Evolutionary conservation across 2,888 invertebrate genomes (phyloP).

Genomic region (Synergus laeviventris): DNA sequence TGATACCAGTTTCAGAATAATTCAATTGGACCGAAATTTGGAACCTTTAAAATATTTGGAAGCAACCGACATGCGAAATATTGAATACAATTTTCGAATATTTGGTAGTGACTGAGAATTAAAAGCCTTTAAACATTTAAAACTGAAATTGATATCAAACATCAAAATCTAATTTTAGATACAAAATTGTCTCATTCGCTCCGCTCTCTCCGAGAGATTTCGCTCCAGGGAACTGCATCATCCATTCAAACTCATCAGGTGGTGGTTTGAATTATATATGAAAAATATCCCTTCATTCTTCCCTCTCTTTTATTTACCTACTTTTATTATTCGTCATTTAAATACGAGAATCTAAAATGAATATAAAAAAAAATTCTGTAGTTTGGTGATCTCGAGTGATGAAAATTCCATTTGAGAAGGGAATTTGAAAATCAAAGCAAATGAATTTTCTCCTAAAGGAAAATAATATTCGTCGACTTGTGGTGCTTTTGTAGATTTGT

Average conservation of each 20-base stretch:
- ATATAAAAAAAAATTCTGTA: not conserved
- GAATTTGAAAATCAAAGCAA: too few species aligned
- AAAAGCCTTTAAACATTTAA: not conserved
- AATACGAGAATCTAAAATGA: not conserved
- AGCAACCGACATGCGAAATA: not conserved
- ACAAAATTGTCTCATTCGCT: not conserved
- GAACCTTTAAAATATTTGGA: too few species aligned
- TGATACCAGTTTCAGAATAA: too few species aligned
- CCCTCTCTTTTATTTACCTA: not conserved
- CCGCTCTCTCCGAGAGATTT: not conserved
- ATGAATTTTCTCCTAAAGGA: not conserved
- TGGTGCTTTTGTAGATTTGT: slow-evolving; percentile 48
- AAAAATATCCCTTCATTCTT: slow-evolving; percentile 6
- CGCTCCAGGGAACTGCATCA: slow-evolving; percentile 1
- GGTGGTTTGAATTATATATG: slow-evolving; percentile 4
- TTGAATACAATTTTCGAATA: not conserved
- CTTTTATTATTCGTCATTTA: not conserved
- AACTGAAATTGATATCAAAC: not conserved
- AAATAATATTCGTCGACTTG: slow-evolving; percentile 42
- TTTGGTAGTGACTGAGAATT: not conserved
- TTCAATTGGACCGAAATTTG: too few species aligned
- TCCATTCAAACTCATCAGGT: slow-evolving; percentile 10
- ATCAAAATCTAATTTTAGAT: not conserved
- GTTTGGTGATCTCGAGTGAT: not conserved
- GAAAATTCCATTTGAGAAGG: not conserved